Evolutionary conservation across 1,140 invertebrate genomes (phyloP).

Genomic region (Camponotus pennsylvanicus): DNA sequence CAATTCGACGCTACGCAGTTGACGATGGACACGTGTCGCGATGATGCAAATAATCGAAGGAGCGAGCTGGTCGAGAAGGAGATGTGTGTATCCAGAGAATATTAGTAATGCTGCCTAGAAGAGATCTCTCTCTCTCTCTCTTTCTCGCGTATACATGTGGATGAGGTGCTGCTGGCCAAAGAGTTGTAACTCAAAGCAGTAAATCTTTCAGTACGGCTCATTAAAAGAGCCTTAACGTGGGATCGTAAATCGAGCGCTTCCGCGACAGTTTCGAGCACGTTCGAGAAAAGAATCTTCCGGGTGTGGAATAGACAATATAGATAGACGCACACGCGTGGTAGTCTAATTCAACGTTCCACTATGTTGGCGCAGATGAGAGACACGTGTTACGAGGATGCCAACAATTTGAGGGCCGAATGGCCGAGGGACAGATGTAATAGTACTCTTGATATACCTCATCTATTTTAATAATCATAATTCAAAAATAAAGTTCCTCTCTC

Average conservation of each 20-base stretch:
- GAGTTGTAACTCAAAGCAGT: slow-evolving; percentile 39
- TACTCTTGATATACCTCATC: slow-evolving; percentile 11
- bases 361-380: slow-evolving; percentile 49
- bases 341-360: slow-evolving; percentile 25
- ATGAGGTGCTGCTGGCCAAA: not conserved
- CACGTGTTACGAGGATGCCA: slow-evolving; percentile 36
- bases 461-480: slow-evolving; percentile 39
- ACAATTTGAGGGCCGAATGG: not conserved
- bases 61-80: not conserved
- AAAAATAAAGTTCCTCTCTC: slow-evolving; percentile 14
- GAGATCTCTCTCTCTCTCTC: too few species aligned
- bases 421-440: slow-evolving; percentile 5
- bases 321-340: not conserved
- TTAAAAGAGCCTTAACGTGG: slow-evolving; percentile 5
- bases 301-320: slow-evolving; percentile 28
- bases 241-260: slow-evolving; percentile 48
- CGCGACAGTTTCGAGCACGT: slow-evolving; percentile 20
- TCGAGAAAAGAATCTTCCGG: not conserved
- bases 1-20: not conserved
- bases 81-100: not conserved
- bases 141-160: not conserved
- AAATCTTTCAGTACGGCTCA: slow-evolving; percentile 51
- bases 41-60: slow-evolving; percentile 39
- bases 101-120: not conserved
- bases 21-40: slow-evolving; percentile 42